Evolutionary conservation across 2,113 vertebrate species (phyloP).

Genomic region (Cinclus mexicanus): DNA sequence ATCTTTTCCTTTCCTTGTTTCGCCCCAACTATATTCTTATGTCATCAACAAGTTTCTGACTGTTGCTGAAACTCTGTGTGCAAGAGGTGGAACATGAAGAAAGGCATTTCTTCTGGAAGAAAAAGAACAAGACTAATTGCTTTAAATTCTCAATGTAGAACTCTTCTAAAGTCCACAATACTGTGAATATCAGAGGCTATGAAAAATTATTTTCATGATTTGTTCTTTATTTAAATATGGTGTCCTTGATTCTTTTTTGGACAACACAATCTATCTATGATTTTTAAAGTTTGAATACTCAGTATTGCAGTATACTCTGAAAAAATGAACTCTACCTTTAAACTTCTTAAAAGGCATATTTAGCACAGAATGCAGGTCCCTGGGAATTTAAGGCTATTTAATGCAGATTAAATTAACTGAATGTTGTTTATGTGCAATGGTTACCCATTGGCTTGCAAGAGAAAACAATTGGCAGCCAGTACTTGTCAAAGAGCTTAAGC

Average conservation of each 20-base stretch:
- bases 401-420: neutral
- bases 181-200: neutral
- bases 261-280: neutral
- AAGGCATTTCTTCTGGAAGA: neutral
- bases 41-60: neutral
- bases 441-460: neutral
- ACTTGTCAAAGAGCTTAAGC: neutral
- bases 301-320: neutral
- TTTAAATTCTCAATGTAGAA: neutral
- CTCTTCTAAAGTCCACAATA: neutral
- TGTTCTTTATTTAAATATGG: neutral
- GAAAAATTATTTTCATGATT: neutral
- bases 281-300: neutral
- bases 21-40: neutral
- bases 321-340: neutral
- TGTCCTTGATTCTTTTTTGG: neutral
- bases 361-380: neutral
- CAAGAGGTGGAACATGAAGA: neutral
- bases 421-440: neutral
- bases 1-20: neutral
- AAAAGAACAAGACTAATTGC: neutral
- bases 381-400: neutral
- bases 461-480: conserved; percentile 1
- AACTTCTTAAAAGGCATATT: neutral
- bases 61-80: neutral